phyloP scores from a whole-genome alignment of 2,888 invertebrate species.

The Hanleya hanleyi region DNA sequence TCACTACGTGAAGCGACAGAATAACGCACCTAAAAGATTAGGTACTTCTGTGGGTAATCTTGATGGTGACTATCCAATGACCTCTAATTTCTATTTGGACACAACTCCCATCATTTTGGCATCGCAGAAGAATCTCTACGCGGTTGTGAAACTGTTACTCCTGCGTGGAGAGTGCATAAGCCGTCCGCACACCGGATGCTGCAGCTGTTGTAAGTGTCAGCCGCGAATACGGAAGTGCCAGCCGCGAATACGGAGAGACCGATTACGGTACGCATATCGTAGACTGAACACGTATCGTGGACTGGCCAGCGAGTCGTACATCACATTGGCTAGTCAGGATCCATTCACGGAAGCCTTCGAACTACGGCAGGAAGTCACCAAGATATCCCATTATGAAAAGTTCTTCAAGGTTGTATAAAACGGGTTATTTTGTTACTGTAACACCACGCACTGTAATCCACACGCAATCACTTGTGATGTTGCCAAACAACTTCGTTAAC shows the following conservation, averaged over 20 bases:
- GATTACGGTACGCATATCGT: slow-evolving; percentile 43
- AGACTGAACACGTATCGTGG: slow-evolving; percentile 48
- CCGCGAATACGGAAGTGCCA: slow-evolving; percentile 23
- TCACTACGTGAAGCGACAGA: slow-evolving; percentile 40
- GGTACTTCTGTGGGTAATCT: background rate
- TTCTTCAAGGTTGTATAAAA: slow-evolving; percentile 52
- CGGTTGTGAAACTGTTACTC: slow-evolving; percentile 31
- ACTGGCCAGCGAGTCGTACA: slow-evolving; percentile 48
- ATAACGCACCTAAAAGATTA: slow-evolving; percentile 28
- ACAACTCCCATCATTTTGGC: slow-evolving; percentile 45
- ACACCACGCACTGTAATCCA: too few relatives aligned
- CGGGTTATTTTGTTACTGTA: too few relatives aligned
- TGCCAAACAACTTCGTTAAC: too few relatives aligned
- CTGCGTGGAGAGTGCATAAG: slow-evolving; percentile 59
- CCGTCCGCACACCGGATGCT: slow-evolving; percentile 65
- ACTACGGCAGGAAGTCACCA: slow-evolving; percentile 40
- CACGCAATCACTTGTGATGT: too few relatives aligned
- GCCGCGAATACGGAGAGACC: too few relatives aligned
- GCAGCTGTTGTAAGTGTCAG: slow-evolving; percentile 42
- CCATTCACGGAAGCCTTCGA: slow-evolving; percentile 47
- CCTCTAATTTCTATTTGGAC: slow-evolving; percentile 40
- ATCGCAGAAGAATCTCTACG: slow-evolving; percentile 40
- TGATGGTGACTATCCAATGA: background rate
- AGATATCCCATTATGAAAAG: slow-evolving; percentile 44
- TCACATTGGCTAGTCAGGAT: slow-evolving; percentile 46